Evolutionary conservation across 2,888 invertebrate species (phyloP).

Genomic region (Xestobium rufovillosum): DNA sequence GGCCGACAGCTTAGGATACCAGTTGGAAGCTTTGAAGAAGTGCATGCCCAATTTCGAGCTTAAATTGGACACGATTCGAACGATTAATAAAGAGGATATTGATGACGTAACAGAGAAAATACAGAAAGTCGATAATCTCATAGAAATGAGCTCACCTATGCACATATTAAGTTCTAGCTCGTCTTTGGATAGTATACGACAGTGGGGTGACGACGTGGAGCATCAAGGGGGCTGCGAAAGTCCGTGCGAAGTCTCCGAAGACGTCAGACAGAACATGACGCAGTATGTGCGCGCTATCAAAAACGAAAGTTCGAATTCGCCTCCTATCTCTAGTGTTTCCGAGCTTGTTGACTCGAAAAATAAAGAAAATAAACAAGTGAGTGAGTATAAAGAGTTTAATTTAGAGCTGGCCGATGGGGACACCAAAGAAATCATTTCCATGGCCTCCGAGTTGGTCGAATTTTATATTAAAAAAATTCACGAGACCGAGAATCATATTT

Average conservation of each 20-base stretch:
- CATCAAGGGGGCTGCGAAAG: slow-evolving; percentile 42
- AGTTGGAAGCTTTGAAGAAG: slow-evolving; percentile 37
- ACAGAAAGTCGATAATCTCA: too few species aligned
- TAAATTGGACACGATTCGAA: slow-evolving; percentile 29
- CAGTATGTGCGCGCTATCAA: slow-evolving; percentile 39
- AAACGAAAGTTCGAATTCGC: slow-evolving; percentile 27
- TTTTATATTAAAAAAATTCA: slow-evolving; percentile 41
- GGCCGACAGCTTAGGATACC: slow-evolving; percentile 41
- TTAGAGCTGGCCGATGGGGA: slow-evolving; percentile 33
- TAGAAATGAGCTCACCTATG: slow-evolving; percentile 31
- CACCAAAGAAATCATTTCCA: slow-evolving; percentile 34
- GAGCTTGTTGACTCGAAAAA: slow-evolving; percentile 27
- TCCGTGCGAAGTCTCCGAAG: slow-evolving; percentile 37
- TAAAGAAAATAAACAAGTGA: slow-evolving; percentile 17
- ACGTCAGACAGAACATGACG: slow-evolving; percentile 37
- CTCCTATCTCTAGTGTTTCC: slow-evolving; percentile 35
- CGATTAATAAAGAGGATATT: slow-evolving; percentile 28
- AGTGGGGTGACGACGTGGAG: slow-evolving; percentile 41
- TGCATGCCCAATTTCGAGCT: slow-evolving; percentile 33
- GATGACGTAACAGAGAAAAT: slow-evolving; percentile 28
- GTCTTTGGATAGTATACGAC: slow-evolving; percentile 41
- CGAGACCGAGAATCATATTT: slow-evolving; percentile 41
- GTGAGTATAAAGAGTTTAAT: slow-evolving; percentile 18
- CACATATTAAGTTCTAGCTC: slow-evolving; percentile 39
- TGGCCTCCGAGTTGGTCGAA: slow-evolving; percentile 37